phyloP scores from a whole-genome alignment of 2,797 vertebrate genomes.

The Centropyge bicolor region DNA sequence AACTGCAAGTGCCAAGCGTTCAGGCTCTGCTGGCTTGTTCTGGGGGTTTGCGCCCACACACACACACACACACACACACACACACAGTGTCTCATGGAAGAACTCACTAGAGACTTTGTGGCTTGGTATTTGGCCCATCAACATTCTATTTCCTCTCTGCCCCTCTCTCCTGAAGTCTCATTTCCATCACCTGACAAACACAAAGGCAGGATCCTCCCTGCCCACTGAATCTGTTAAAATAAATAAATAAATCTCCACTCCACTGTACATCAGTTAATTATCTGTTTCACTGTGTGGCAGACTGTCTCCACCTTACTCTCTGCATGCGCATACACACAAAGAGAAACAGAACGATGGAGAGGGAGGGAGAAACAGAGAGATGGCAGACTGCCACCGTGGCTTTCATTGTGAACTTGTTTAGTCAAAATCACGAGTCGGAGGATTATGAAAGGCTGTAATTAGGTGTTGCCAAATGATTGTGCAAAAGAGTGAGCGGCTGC shows the following conservation, averaged over 20 bases:
- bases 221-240: constrained; percentile 69
- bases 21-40: constrained; percentile 78
- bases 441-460: constrained; percentile 85
- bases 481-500: constrained; percentile 66
- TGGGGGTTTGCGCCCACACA: constrained; percentile 55
- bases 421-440: constrained; percentile 80
- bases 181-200: constrained; percentile 80
- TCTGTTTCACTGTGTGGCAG: constrained; percentile 81
- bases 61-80: constrained; percentile 42
- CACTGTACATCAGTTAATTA: constrained; percentile 80
- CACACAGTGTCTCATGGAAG: constrained; percentile 51
- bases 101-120: constrained; percentile 76
- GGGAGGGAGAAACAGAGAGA: constrained; percentile 23
- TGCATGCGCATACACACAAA: constrained; percentile 41
- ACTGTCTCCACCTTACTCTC: constrained; percentile 67
- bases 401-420: constrained; percentile 81
- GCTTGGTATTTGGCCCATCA: constrained; percentile 80
- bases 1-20: constrained; percentile 79
- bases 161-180: constrained; percentile 74
- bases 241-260: constrained; percentile 71
- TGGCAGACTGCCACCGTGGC: constrained; percentile 74
- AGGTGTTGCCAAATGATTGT: constrained; percentile 72
- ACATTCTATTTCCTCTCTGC: constrained; percentile 71
- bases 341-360: constrained; percentile 21
- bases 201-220: constrained; percentile 60